A percentile compares a stretch with the other conserved stretches of the same genome.
Conservation (phyloP, 2,113 vertebrate species). For the Ictidomys tridecemlineatus region DNA sequence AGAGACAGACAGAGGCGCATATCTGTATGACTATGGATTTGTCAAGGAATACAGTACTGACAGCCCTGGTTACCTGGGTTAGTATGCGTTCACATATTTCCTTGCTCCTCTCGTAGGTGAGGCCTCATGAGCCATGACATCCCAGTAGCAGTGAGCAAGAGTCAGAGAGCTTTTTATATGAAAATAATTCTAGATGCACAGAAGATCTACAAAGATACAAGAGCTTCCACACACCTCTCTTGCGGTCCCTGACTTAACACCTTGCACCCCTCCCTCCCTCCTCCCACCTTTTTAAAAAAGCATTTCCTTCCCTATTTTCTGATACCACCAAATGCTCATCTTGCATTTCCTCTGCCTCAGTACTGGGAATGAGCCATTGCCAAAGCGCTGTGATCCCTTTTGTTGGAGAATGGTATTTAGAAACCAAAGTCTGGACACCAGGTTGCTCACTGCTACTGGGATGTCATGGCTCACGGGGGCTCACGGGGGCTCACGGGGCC, state of each 20-base stretch:
- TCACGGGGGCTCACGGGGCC: neutral
- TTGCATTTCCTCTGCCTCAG: neutral
- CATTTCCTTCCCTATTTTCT: neutral
- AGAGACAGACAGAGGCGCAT: too few relatives aligned
- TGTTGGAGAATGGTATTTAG: neutral
- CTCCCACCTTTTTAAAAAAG: neutral
- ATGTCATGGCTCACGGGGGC: neutral
- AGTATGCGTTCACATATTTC: too few relatives aligned
- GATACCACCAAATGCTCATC: neutral
- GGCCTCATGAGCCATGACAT: neutral
- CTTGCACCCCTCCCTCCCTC: neutral
- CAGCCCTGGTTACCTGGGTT: too few relatives aligned
- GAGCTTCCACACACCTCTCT: neutral
- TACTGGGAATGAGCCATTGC: neutral
- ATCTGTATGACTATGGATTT: too few relatives aligned
- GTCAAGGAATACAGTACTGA: too few relatives aligned
- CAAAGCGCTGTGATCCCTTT: neutral
- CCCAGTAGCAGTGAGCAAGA: too few relatives aligned
- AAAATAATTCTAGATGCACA: neutral
- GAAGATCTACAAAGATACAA: neutral
- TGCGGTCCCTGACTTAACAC: neutral
- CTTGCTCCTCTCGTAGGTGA: too few relatives aligned
- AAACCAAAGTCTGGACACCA: slow-evolving; percentile 18
- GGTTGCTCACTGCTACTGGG: neutral
- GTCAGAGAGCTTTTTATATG: neutral